These are phyloP conservation scores for Brotogeris chrysoptera DNA, from an alignment of 2,797 vertebrate genomes.

Conservation along the genomic window DNA sequence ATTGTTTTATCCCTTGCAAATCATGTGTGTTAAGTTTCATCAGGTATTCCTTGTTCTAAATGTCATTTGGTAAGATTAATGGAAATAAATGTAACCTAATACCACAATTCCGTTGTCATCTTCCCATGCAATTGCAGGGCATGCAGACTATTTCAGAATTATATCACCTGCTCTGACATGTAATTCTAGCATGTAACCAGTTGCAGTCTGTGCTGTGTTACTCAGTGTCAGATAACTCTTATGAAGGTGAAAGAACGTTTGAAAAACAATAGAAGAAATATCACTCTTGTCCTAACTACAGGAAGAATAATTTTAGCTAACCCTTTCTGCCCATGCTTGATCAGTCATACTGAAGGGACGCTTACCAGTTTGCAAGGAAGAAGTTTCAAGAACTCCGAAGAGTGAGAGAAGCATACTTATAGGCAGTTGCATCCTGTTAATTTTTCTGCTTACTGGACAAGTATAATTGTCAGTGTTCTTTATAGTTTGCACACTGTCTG, in stretches of 20 bases:
- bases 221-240: not conserved
- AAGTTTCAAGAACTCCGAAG: not conserved
- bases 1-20: not conserved
- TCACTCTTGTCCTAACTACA: not conserved
- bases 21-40: not conserved
- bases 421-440: not conserved
- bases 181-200: not conserved
- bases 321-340: not conserved
- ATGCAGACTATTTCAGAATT: not conserved
- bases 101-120: not conserved
- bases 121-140: not conserved
- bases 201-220: not conserved
- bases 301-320: not conserved
- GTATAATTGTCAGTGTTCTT: not conserved
- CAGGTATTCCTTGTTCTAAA: not conserved
- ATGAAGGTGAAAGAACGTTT: not conserved
- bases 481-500: not conserved
- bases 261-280: not conserved
- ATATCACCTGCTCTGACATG: not conserved
- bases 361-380: not conserved
- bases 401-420: not conserved
- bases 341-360: not conserved
- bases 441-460: not conserved
- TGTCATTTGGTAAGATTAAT: not conserved
- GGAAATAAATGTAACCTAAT: not conserved